Percentiles rank a stretch among this genome's conserved stretches.
Evolutionary conservation across 2,888 invertebrate species (phyloP).

Genomic region (Himalopsyche japonica): DNA sequence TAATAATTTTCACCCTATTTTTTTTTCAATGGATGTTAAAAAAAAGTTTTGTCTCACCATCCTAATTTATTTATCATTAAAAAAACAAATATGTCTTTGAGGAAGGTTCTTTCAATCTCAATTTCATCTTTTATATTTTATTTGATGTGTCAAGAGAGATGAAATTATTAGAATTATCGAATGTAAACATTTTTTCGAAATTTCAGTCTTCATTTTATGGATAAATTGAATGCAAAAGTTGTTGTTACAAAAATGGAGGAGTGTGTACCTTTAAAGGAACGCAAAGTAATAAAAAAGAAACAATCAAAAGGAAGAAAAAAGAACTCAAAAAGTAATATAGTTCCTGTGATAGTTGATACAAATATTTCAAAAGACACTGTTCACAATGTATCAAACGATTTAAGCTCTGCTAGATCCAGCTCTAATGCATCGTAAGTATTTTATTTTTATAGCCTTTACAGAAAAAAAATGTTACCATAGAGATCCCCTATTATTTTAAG

Average conservation of each 20-base stretch:
- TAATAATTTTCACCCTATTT: too few relatives aligned
- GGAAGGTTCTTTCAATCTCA: too few relatives aligned
- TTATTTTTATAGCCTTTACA: not conserved
- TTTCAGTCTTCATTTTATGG: not conserved
- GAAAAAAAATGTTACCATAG: too few relatives aligned
- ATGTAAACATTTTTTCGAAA: not conserved
- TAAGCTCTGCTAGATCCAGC: not conserved
- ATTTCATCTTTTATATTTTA: too few relatives aligned
- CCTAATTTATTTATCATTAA: too few relatives aligned
- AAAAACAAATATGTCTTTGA: too few relatives aligned
- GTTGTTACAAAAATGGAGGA: slow-evolving; percentile 15
- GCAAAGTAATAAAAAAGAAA: not conserved
- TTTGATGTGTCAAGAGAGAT: too few relatives aligned
- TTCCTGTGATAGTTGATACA: not conserved
- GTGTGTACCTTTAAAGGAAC: not conserved
- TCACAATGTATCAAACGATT: not conserved
- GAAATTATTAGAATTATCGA: too few relatives aligned
- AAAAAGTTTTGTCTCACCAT: too few relatives aligned
- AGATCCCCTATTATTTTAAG: too few relatives aligned
- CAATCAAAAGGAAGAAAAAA: not conserved
- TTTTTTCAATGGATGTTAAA: too few relatives aligned
- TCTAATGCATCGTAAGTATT: not conserved
- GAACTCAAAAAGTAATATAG: not conserved
- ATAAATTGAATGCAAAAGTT: slow-evolving; percentile 15
- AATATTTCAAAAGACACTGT: not conserved